These are phyloP conservation scores for Saccostrea glomerata DNA, from an alignment of 1,140 invertebrate species.

Conservation along the genomic window DNA sequence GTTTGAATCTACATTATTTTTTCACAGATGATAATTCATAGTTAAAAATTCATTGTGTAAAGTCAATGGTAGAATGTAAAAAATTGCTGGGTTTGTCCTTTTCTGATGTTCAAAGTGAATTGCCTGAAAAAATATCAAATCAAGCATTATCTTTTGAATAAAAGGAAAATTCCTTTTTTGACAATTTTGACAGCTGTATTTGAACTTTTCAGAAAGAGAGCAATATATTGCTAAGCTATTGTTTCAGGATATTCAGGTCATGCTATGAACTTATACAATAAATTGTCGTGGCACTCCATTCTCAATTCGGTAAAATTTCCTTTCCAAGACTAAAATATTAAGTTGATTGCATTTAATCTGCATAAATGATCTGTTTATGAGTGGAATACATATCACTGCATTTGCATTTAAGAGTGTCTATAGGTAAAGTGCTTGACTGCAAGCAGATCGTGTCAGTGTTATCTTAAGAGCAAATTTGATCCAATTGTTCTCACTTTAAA, in stretches of 20 bases:
- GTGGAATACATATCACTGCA: constrained; percentile 18
- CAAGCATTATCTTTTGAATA: background rate
- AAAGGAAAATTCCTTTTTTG: background rate
- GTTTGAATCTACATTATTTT: background rate
- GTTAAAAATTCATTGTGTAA: background rate
- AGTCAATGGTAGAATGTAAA: background rate
- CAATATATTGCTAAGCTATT: background rate
- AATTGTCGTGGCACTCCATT: background rate
- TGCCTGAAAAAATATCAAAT: background rate
- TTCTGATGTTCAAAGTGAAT: background rate
- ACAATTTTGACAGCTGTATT: constrained; percentile 21
- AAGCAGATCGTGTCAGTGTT: background rate
- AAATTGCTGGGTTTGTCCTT: background rate
- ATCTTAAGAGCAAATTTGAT: constrained; percentile 29
- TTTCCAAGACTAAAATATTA: background rate
- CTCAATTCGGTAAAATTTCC: background rate
- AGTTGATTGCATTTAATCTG: constrained; percentile 1
- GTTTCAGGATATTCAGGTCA: background rate
- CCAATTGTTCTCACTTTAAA: constrained; percentile 38
- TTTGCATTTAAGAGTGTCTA: background rate
- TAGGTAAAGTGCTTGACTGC: constrained; percentile 19
- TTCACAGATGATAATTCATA: background rate
- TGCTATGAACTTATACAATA: background rate
- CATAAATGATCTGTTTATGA: background rate
- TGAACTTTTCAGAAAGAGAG: background rate